These are phyloP conservation scores for Ectropis grisescens DNA, from an alignment of 1,140 invertebrate genomes.

Conservation along the genomic window DNA sequence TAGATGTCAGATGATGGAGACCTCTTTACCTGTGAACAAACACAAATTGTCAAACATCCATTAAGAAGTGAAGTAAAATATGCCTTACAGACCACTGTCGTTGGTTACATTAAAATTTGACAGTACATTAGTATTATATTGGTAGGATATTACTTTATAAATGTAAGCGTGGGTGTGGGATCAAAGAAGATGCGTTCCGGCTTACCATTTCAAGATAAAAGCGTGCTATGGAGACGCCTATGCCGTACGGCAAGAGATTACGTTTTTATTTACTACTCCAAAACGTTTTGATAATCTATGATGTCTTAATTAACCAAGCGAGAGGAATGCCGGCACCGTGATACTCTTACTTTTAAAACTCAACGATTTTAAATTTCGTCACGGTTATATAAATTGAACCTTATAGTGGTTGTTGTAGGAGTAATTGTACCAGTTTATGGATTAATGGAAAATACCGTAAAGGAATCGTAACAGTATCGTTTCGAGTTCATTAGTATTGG, in stretches of 20 bases:
- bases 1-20: no score
- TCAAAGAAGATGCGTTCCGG: conserved; percentile 58
- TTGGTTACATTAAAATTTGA: conserved; percentile 57
- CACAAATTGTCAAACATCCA: conserved; percentile 25
- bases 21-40: conserved; percentile 16
- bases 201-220: conserved; percentile 53
- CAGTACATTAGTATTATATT: conserved; percentile 61
- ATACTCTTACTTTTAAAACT: conserved; percentile 7
- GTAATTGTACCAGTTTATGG: no score
- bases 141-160: conserved; percentile 49
- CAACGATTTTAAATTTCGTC: conserved; percentile 3
- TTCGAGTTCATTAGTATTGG: conserved; percentile 32
- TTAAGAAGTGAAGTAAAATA: conserved; percentile 18
- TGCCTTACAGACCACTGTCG: conserved; percentile 27
- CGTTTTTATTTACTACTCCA: conserved; percentile 65
- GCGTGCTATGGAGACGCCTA: conserved; percentile 55
- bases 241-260: conserved; percentile 54
- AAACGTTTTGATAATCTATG: conserved; percentile 67
- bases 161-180: conserved; percentile 53
- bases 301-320: conserved; percentile 67
- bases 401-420: no score
- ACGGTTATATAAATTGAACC: no score
- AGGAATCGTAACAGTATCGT: conserved; percentile 14
- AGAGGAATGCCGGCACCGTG: conserved; percentile 35
- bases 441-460: no score